These are phyloP conservation scores for Notodonta dromedarius DNA, from an alignment of 2,888 invertebrate species.

Conservation along the genomic window DNA sequence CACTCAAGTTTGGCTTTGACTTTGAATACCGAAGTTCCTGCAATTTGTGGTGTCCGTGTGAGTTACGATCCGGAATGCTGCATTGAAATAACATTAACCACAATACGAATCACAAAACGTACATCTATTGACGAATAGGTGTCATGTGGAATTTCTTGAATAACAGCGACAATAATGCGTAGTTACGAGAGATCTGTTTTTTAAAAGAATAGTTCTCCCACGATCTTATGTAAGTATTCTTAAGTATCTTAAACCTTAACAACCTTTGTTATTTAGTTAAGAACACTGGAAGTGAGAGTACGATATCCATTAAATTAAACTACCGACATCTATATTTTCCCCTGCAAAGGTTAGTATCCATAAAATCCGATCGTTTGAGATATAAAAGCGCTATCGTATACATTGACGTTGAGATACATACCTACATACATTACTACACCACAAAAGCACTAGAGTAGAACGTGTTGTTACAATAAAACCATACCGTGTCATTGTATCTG, in stretches of 20 bases:
- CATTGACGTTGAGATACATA: constrained; percentile 43
- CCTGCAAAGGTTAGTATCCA: not conserved
- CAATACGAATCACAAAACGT: not conserved
- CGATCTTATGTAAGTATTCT: not conserved
- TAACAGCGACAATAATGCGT: too few species aligned
- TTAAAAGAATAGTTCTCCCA: not conserved
- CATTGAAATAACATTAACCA: not conserved
- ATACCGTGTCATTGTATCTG: constrained; percentile 52
- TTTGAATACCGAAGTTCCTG: constrained; percentile 34
- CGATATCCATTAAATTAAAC: not conserved
- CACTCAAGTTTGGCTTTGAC: constrained; percentile 37
- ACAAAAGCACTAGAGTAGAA: constrained; percentile 66
- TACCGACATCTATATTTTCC: not conserved
- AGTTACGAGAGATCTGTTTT: too few species aligned
- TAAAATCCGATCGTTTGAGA: not conserved
- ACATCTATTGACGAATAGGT: not conserved
- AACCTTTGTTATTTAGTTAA: not conserved
- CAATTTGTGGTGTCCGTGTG: constrained; percentile 5
- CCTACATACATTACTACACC: constrained; percentile 57
- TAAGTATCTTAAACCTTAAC: too few species aligned
- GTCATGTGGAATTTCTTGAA: too few species aligned
- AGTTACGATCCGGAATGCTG: not conserved
- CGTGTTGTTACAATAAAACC: constrained; percentile 65
- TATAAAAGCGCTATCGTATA: not conserved
- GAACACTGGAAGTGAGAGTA: not conserved